A percentile compares a stretch with the other conserved stretches of the same genome.
phyloP scores from a whole-genome alignment of 2,888 invertebrate genomes.

The Dromius quadrimaculatus region DNA sequence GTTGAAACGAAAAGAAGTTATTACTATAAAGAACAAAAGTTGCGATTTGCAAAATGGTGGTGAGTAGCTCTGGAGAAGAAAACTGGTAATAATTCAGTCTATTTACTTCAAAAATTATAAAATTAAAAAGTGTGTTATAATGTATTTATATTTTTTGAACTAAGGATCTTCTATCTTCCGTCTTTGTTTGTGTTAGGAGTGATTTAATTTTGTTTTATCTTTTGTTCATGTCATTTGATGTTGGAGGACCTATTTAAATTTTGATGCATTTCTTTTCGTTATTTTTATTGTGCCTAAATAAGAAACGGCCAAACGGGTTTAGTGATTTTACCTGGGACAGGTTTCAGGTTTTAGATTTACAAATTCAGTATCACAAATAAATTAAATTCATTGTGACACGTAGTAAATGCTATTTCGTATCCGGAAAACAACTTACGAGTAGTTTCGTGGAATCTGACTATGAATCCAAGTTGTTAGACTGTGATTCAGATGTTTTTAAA shows the following conservation, averaged over 20 bases:
- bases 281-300: slow-evolving; percentile 1
- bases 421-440: neutral
- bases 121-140: no score
- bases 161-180: no score
- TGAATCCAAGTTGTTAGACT: neutral
- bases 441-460: neutral
- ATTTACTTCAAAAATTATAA: no score
- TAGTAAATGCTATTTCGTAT: neutral
- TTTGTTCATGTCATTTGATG: slow-evolving; percentile 5
- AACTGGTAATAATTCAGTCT: no score
- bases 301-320: slow-evolving; percentile 17
- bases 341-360: slow-evolving; percentile 11
- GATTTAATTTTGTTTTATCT: no score
- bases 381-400: slow-evolving; percentile 3
- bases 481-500: neutral
- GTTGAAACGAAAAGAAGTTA: no score
- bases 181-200: no score
- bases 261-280: slow-evolving; percentile 20
- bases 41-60: no score
- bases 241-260: slow-evolving; percentile 4
- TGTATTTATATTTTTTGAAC: no score
- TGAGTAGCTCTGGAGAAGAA: no score
- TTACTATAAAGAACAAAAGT: no score
- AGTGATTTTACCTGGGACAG: slow-evolving; percentile 27
- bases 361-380: slow-evolving; percentile 28